Evolutionary conservation across 2,888 invertebrate species (phyloP).

Genomic region (Strigamia transsilvanica): DNA sequence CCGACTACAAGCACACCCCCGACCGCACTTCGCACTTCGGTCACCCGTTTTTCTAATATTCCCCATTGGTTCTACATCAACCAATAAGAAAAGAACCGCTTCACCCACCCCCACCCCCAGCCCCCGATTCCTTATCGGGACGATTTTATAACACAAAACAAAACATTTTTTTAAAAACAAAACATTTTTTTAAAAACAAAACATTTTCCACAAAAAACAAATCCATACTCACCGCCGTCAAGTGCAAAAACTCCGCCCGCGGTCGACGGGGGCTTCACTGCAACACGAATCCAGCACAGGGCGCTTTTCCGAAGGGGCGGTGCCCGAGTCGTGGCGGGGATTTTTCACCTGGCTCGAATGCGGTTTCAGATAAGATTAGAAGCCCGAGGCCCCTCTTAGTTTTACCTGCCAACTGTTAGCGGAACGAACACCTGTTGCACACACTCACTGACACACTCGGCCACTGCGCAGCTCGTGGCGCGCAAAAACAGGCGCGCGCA

Average conservation of each 20-base stretch:
- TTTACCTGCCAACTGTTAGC: slow-evolving; percentile 33
- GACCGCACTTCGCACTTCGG: too few relatives aligned
- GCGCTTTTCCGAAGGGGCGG: background rate
- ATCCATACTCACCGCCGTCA: background rate
- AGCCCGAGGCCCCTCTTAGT: slow-evolving; percentile 12
- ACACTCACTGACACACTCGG: background rate
- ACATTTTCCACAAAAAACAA: background rate
- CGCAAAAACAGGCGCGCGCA: background rate
- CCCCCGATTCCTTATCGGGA: background rate
- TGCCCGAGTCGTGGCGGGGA: background rate
- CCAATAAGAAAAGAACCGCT: slow-evolving; percentile 11
- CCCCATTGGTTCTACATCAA: background rate
- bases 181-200: background rate
- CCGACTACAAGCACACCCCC: background rate
- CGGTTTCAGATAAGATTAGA: slow-evolving; percentile 13
- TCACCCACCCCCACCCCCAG: background rate
- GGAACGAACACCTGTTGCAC: slow-evolving; percentile 30
- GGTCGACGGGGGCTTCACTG: background rate
- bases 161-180: background rate
- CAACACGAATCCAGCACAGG: slow-evolving; percentile 1
- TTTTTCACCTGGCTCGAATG: background rate
- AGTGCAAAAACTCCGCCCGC: background rate
- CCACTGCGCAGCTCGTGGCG: slow-evolving; percentile 15
- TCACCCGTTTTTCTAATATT: background rate
- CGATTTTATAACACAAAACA: background rate